Evolutionary conservation across 2,888 invertebrate genomes (phyloP).

Genomic region (Polyommatus icarus): DNA sequence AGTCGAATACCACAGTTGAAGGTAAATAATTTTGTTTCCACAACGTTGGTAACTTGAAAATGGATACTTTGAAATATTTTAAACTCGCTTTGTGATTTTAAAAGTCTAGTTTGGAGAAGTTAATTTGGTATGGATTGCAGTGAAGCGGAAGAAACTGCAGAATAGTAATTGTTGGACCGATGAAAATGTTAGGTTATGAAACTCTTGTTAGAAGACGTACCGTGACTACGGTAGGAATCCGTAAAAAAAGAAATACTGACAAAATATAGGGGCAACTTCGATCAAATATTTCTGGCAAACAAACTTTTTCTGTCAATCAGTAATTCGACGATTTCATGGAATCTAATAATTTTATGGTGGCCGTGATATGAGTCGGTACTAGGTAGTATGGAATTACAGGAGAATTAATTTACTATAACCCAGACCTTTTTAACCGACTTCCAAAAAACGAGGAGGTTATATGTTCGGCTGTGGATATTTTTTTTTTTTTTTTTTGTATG

Average conservation of each 20-base stretch:
- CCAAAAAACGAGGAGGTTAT: too few species aligned
- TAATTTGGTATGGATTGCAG: not conserved
- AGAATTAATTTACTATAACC: too few species aligned
- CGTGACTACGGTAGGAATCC: not conserved
- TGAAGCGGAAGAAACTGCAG: not conserved
- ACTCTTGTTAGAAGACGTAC: not conserved
- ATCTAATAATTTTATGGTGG: too few species aligned
- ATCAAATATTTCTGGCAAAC: too few species aligned
- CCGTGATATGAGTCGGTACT: too few species aligned
- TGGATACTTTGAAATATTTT: conserved; percentile 15
- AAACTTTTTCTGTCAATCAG: too few species aligned
- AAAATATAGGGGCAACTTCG: too few species aligned
- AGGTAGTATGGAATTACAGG: too few species aligned
- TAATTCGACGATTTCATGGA: too few species aligned
- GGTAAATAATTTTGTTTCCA: conserved; percentile 20
- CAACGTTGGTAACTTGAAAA: conserved; percentile 10
- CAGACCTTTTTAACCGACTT: too few species aligned
- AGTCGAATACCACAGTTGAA: conserved; percentile 13
- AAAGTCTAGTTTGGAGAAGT: not conserved
- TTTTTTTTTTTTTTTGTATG: too few species aligned
- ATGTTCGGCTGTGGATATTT: too few species aligned
- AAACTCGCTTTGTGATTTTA: conserved; percentile 12
- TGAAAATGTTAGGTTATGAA: not conserved
- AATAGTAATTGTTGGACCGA: not conserved
- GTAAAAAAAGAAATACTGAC: not conserved